Conservation (phyloP, 2,113 vertebrate species). For the Ovis aries region ARS-UI_Ramb_v3.0 NC_056054.1:50847001-50847500, state of each 20-base stretch:
- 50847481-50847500: background rate
- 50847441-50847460: background rate
- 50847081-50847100: background rate
- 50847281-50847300: background rate
- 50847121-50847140: background rate
- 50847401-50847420: background rate
- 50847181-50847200: background rate
- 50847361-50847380: background rate
- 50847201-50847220: background rate
- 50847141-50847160: background rate
- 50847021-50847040: background rate
- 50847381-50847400: background rate
- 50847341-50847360: background rate
- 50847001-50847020: background rate
- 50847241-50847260: background rate
- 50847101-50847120: background rate
- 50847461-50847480: background rate
- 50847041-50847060: background rate
- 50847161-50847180: background rate
- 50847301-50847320: background rate
- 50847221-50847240: background rate
- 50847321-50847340: background rate
- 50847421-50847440: background rate
- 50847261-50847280: background rate
- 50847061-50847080: background rate